Evolutionary conservation across 1,140 invertebrate genomes (phyloP), one percentile per base, ranked within the genome.

Genomic region (Conopomorpha cramerella): DNA sequence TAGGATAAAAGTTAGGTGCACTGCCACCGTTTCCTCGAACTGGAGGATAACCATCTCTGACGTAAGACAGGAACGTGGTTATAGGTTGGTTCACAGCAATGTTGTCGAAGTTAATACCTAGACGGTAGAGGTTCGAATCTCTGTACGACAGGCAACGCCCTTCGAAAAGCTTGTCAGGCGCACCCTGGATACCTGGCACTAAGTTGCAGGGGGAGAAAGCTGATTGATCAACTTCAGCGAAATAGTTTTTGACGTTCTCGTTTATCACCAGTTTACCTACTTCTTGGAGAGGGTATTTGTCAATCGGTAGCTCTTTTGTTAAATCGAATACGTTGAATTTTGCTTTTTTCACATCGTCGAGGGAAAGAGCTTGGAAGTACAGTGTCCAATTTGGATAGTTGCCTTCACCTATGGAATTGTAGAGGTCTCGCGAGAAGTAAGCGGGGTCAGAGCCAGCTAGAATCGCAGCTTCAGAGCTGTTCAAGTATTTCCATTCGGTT

Each of bases 1-100:
- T 96, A 0, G 94, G 94, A 71, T 82, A 93, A 62, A 95, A 96
- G 70, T 95, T 95, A 3, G 93, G 93, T 6, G 89, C 87, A 27
- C 86, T 88, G 37, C 73, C 84, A 80, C 86, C 80, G 46, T 83
- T 84, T 19, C 80, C 65, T 49, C 80, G 64, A 15, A 78, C 50
- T 3, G 81, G 71, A 79, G 84, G 84, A 7, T 80, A 65, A 2
- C 93, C 94, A 73, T 95, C 93, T 14, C 93, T 81, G 60, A 92
- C 87, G 63, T 49, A 39, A 3, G 38, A 34, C n/a, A n/a, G n/a
- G 32, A 45, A 45, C 42, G 82, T 80, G 37, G 79, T 77, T 42
- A 85, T 91, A 1, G 94, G 92, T 51, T 89, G 91, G 56, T 95
- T 95, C 13, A 95, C 88, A 14, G 92, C 86, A 27, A 95, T 70